Evolutionary conservation across 2,113 vertebrate genomes (phyloP), one percentile per base, ranked within the genome.

Genomic region (Hemiprocne comata): DNA sequence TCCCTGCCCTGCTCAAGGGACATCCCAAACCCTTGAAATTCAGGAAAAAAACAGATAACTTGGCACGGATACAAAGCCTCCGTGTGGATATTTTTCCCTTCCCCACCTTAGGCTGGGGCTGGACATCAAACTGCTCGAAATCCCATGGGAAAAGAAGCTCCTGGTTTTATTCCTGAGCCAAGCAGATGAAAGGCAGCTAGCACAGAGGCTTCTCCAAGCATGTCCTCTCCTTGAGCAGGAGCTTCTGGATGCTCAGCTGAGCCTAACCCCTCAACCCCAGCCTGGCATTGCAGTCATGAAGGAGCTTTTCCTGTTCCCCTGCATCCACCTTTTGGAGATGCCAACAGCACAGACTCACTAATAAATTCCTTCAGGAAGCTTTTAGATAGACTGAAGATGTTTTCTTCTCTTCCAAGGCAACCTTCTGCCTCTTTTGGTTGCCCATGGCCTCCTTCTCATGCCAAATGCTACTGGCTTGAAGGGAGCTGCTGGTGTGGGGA

Each of bases 161-260:
- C 28, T 38, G 72, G 60, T 24, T 83, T 78, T 51, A 65, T 8
- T 54, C 57, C 61, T 50, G 50, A 78, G 50, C 25, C 0, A 1
- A 62, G 33, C 2, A 1, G 14, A 11, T 3, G 6, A 40, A 34
- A 74, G 25, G 54, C 36, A 70, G 25, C 0, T 1, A 71, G 34
- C 1, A 0, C 1, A 1, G 28, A 15, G 33, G 34, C 34, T 72
- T 15, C 1, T 0, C 10, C 6, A 1, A 75, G 19, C 55, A 44
- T 64, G 36, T 72, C 33, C 60, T 51, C 29, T 67, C 54, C 54
- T 40, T 25, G 36, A 84, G 67, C 57, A 67, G 54, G 26, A 77
- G 36, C 42, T 58, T 62, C 60, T 69, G 67, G 66, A 54, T 44
- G 18, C 51, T 87, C 61, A 38, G 17, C 53, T 51, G 25, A 83